Conservation (phyloP, 2,888 invertebrate genomes). For the Julus scanicus region DNA sequence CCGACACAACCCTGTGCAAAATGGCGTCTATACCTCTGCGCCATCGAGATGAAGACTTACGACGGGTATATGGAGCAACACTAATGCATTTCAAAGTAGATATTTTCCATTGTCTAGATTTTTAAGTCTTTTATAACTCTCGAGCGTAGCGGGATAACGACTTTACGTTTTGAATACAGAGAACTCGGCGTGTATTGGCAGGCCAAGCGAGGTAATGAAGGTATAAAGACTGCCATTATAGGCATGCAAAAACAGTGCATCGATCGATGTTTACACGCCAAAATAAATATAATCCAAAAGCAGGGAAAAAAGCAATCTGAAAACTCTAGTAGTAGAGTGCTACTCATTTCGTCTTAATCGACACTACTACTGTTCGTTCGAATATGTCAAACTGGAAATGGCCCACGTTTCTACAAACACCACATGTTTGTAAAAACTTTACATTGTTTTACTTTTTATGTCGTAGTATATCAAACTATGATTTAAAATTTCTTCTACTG, state of each 20-base stretch:
- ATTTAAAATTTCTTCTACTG: too few species aligned
- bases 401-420: neutral
- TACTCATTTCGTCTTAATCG: conserved; percentile 34
- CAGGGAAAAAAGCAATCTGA: neutral
- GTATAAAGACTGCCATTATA: neutral
- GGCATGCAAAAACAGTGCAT: conserved; percentile 37
- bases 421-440: neutral
- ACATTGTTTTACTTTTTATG: too few species aligned
- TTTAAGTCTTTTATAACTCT: conserved; percentile 37
- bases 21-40: conserved; percentile 18
- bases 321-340: neutral
- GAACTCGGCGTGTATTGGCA: conserved; percentile 40
- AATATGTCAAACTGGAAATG: neutral
- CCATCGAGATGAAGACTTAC: conserved; percentile 19
- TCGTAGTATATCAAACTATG: too few species aligned
- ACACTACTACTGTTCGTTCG: neutral
- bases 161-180: conserved; percentile 44
- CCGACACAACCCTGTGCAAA: neutral
- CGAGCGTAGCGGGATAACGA: conserved; percentile 43
- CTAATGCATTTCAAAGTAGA: conserved; percentile 36
- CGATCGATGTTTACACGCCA: conserved; percentile 37
- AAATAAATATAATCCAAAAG: conserved; percentile 38
- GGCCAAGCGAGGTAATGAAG: conserved; percentile 45
- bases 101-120: conserved; percentile 44
- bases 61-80: conserved; percentile 42